Evolutionary conservation across 2,113 vertebrate genomes (phyloP).

Genomic region (Taurulus bubalis): DNA sequence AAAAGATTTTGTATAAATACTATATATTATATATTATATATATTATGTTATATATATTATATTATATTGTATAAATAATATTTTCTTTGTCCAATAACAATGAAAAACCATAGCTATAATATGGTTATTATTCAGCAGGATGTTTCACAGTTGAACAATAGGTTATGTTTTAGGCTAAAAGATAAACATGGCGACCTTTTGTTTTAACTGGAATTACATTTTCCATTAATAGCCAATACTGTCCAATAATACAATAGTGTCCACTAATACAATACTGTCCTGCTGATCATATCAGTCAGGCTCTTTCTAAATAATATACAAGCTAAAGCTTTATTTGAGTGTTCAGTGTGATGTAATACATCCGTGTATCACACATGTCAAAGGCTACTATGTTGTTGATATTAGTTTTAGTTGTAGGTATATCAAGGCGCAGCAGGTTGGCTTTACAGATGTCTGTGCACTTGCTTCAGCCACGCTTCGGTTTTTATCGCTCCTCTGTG

Average conservation of each 20-base stretch:
- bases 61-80: too few relatives aligned
- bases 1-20: too few relatives aligned
- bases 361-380: background rate
- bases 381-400: background rate
- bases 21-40: too few relatives aligned
- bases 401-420: background rate
- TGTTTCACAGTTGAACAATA: background rate
- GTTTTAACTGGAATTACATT: background rate
- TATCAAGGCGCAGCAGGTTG: constrained; percentile 4
- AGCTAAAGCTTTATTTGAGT: background rate
- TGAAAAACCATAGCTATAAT: background rate
- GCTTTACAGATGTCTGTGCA: constrained; percentile 23
- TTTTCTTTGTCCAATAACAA: background rate
- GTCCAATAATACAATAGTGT: too few relatives aligned
- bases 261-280: background rate
- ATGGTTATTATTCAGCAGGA: background rate
- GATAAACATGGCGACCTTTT: background rate
- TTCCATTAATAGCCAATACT: background rate
- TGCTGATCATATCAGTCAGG: background rate
- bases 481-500: constrained; percentile 13
- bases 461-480: constrained; percentile 23
- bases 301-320: background rate
- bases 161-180: background rate
- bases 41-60: too few relatives aligned
- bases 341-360: background rate